phyloP scores from a whole-genome alignment of 2,113 vertebrate genomes.

The Coptodon bakossiorum region DNA sequence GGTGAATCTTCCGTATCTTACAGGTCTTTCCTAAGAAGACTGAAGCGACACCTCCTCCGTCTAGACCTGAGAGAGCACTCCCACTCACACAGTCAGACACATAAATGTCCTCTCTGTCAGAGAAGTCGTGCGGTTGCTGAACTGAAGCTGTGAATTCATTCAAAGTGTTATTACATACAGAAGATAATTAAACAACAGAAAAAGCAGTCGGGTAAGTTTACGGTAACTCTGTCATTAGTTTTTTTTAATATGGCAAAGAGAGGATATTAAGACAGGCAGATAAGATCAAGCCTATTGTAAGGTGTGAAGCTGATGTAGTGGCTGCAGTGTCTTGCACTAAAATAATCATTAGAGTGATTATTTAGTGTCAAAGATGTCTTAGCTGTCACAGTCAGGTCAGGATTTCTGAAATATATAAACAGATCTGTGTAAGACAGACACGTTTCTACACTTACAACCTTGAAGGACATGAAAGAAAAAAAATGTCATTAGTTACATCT shows the following conservation, averaged over 20 bases:
- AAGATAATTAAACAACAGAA: background rate
- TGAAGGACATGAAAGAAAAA: background rate
- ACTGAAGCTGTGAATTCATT: background rate
- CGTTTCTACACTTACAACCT: background rate
- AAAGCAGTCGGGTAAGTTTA: background rate
- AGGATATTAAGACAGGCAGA: background rate
- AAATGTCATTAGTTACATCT: background rate
- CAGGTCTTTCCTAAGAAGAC: background rate
- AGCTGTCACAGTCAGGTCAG: background rate
- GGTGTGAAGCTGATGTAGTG: background rate
- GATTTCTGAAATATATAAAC: background rate
- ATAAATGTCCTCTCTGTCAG: background rate
- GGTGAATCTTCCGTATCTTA: background rate
- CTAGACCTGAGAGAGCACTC: background rate
- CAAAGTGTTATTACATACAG: background rate
- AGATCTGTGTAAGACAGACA: background rate
- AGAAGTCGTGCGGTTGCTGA: background rate
- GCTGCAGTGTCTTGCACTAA: background rate
- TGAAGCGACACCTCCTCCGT: background rate
- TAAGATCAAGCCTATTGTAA: background rate
- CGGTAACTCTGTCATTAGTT: rapidly evolving
- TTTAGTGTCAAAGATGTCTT: background rate
- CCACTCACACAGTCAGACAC: background rate
- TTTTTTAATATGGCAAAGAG: background rate
- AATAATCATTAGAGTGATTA: too few species aligned